These are phyloP conservation scores for Linhomoeus sp. DNA, from an alignment of 2,888 invertebrate genomes.

Conservation along the genomic window DNA sequence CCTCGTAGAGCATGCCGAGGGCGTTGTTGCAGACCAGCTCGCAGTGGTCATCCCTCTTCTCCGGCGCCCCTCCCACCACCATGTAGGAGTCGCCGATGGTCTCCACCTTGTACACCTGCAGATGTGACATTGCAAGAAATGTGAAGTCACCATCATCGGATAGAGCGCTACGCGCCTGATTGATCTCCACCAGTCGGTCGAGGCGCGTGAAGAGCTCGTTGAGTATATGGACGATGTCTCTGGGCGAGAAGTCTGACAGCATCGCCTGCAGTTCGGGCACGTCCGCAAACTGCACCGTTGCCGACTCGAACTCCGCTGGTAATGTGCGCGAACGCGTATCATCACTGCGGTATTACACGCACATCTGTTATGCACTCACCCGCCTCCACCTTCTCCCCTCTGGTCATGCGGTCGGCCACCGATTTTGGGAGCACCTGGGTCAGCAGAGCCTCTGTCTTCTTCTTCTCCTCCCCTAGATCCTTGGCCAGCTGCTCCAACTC, in stretches of 20 bases:
- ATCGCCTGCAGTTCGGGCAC: constrained; percentile 29
- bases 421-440: neutral
- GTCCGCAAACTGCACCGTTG: constrained; percentile 29
- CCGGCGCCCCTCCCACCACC: constrained; percentile 5
- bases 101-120: constrained; percentile 19
- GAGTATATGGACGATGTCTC: constrained; percentile 27
- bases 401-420: neutral
- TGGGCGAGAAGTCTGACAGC: constrained; percentile 24
- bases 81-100: constrained; percentile 6
- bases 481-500: neutral
- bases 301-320: constrained; percentile 16
- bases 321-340: neutral
- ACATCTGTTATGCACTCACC: too few species aligned
- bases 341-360: neutral
- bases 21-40: constrained; percentile 13
- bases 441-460: neutral
- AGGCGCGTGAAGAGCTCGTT: constrained; percentile 29
- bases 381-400: neutral
- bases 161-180: constrained; percentile 1
- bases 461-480: neutral
- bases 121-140: too few species aligned
- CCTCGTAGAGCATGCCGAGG: constrained; percentile 14
- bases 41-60: constrained; percentile 11
- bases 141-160: too few species aligned
- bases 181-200: constrained; percentile 16